Percentiles rank a stretch among this genome's conserved stretches.
Evolutionary conservation across 2,888 invertebrate species (phyloP).

Genomic region (Ptilodon capucinus): DNA sequence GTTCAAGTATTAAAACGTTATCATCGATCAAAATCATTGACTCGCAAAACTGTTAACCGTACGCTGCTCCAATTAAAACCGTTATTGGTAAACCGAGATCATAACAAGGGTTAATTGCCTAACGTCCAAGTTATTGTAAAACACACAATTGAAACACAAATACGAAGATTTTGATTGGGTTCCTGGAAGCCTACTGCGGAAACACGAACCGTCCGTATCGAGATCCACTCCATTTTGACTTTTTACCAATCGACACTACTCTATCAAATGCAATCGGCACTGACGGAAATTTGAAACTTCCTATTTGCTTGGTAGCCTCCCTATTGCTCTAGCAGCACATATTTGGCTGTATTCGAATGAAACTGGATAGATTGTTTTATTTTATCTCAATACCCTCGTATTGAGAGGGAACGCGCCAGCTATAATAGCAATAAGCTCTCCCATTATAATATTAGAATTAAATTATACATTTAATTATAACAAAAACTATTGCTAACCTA

Average conservation of each 20-base stretch:
- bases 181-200: slow-evolving; percentile 10
- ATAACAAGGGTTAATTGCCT: slow-evolving; percentile 30
- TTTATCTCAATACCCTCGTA: too few species aligned
- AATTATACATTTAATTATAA: too few species aligned
- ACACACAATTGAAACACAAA: slow-evolving; percentile 33
- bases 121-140: slow-evolving; percentile 33
- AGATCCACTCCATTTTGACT: not conserved
- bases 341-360: not conserved
- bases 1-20: too few species aligned
- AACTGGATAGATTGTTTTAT: not conserved
- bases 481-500: too few species aligned
- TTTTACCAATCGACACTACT: slow-evolving; percentile 3
- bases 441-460: too few species aligned
- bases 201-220: slow-evolving; percentile 13
- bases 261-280: slow-evolving; percentile 5
- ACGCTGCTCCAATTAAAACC: slow-evolving; percentile 23
- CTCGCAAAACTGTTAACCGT: not conserved
- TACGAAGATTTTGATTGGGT: slow-evolving; percentile 33
- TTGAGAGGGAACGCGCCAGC: too few species aligned
- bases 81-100: slow-evolving; percentile 21
- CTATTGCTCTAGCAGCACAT: not conserved
- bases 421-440: too few species aligned
- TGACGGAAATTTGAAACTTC: slow-evolving; percentile 1
- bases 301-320: not conserved
- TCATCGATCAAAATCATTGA: too few species aligned